Evolutionary conservation across 1,140 invertebrate genomes (phyloP).

Genomic region (Aleiodes sp.): DNA sequence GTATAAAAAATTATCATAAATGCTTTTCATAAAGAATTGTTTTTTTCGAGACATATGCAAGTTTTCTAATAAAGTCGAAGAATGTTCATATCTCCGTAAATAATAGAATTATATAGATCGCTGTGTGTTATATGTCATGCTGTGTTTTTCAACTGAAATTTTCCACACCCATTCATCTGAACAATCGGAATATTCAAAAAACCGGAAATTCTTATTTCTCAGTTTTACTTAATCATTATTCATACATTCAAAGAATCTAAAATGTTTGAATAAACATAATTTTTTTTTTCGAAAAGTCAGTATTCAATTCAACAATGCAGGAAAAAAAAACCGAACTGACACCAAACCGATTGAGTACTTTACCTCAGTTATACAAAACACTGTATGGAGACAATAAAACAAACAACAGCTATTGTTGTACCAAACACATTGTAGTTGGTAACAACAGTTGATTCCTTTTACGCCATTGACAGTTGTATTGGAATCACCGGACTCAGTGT

Average conservation of each 20-base stretch:
- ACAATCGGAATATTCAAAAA: no score
- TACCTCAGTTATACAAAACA: constrained; percentile 15
- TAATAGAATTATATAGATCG: no score
- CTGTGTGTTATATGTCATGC: no score
- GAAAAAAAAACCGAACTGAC: not conserved
- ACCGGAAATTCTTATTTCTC: no score
- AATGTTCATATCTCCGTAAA: no score
- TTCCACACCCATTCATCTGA: no score
- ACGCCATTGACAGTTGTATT: constrained; percentile 22
- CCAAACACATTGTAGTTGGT: constrained; percentile 11
- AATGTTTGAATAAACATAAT: not conserved
- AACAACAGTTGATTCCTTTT: constrained; percentile 21
- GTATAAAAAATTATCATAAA: no score
- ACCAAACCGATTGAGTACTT: constrained; percentile 7
- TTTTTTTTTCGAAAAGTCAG: not conserved
- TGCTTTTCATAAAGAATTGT: no score
- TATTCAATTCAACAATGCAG: constrained; percentile 9
- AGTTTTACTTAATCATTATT: no score
- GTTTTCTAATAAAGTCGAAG: no score
- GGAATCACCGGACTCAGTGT: constrained; percentile 18
- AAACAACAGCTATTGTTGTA: constrained; percentile 18
- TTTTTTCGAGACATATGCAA: no score
- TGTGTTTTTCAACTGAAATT: no score
- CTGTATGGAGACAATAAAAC: constrained; percentile 16
- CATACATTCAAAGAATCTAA: not conserved